A percentile compares a stretch with the other conserved stretches of the same genome.
phyloP scores from a whole-genome alignment of 1,140 invertebrate genomes.

The Sarcophaga peregrina region DNA sequence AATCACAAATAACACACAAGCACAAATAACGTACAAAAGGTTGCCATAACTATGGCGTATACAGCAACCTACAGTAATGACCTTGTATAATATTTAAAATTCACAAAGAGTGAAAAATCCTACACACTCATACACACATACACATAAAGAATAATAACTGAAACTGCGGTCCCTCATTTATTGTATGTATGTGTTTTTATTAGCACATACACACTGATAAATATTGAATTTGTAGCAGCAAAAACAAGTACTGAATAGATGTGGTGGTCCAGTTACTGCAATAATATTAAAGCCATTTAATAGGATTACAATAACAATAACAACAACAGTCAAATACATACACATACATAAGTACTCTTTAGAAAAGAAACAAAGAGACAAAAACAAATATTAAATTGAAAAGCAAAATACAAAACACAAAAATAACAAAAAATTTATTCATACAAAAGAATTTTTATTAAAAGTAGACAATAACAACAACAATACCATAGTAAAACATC shows the following conservation, averaged over 20 bases:
- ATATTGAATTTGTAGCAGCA: background rate
- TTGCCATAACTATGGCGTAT: too few relatives aligned
- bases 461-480: conserved; percentile 6
- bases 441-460: too few relatives aligned
- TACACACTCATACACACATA: conserved; percentile 3
- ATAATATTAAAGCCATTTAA: background rate
- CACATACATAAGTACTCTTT: background rate
- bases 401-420: too few relatives aligned
- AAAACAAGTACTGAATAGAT: background rate
- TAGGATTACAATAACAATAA: conserved; percentile 6
- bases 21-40: background rate
- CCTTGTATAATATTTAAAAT: too few relatives aligned
- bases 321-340: background rate
- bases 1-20: background rate
- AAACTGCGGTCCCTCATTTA: too few relatives aligned
- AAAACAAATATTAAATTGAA: background rate
- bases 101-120: too few relatives aligned
- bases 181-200: too few relatives aligned
- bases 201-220: background rate
- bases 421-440: too few relatives aligned
- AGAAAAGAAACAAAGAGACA: background rate
- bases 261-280: background rate
- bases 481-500: background rate
- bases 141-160: too few relatives aligned
- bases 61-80: too few relatives aligned